These are phyloP conservation scores for Erpornis zantholeuca DNA, from an alignment of 2,113 vertebrate species.

Conservation along the genomic window DNA sequence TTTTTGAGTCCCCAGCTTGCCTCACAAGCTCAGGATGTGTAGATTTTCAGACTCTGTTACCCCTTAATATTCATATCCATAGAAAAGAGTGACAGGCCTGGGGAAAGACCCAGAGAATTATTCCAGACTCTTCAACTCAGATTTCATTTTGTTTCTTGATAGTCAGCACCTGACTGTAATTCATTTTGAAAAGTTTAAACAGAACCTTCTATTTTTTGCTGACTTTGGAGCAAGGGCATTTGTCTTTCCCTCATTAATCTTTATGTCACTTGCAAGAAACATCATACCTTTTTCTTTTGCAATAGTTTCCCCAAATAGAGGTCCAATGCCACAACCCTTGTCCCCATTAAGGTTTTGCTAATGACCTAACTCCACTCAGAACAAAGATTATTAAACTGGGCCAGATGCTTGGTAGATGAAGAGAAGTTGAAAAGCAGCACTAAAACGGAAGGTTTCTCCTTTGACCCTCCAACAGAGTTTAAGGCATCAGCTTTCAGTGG, in stretches of 20 bases:
- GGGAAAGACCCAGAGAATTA: slow-evolving; percentile 48
- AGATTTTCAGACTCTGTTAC: neutral
- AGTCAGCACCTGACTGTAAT: slow-evolving; percentile 57
- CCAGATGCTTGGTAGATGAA: neutral
- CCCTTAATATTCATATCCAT: neutral
- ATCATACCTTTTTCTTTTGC: slow-evolving; percentile 14
- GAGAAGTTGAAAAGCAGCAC: neutral
- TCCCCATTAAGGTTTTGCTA: slow-evolving; percentile 12
- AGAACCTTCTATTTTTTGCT: slow-evolving; percentile 58
- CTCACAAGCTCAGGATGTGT: neutral
- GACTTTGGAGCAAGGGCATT: slow-evolving; percentile 65
- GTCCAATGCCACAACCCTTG: neutral
- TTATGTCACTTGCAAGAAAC: slow-evolving; percentile 46
- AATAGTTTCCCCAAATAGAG: slow-evolving; percentile 17
- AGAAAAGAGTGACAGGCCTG: slow-evolving; percentile 34
- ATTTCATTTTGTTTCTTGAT: slow-evolving; percentile 50
- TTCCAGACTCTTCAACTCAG: slow-evolving; percentile 36
- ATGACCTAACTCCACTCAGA: neutral
- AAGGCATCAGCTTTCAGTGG: slow-evolving; percentile 18
- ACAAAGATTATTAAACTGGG: neutral
- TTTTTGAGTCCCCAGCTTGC: neutral
- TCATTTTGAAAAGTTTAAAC: slow-evolving; percentile 59
- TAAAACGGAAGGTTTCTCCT: neutral
- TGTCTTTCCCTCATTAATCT: slow-evolving; percentile 55
- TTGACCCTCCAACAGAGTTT: neutral